Base-by-base conservation (phyloP, 1,140 invertebrate species). In the Solen grandis region DNA sequence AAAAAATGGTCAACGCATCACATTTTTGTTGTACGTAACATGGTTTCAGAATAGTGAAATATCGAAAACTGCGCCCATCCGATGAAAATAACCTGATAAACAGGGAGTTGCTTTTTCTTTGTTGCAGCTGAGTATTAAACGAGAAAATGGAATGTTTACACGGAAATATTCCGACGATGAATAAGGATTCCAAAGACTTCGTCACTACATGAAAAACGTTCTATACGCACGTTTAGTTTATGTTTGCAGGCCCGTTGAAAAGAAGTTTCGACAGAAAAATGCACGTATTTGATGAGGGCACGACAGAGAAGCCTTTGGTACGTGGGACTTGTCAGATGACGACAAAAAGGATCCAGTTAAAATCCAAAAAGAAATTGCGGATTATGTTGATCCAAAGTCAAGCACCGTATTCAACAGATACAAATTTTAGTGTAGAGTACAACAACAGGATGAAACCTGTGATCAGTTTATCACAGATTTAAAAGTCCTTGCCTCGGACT, bases 161-260 rank as follows among this genome's bases (percentile, higher is more conserved):
- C n/a, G n/a, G n/a, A n/a, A n/a, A n/a, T n/a, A n/a, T n/a, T n/a
- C n/a, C n/a, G n/a, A n/a, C n/a, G n/a, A n/a, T n/a, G n/a, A n/a
- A n/a, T n/a, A n/a, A n/a, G n/a, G n/a, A n/a, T n/a, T n/a, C n/a
- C n/a, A n/a, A n/a, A n/a, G n/a, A n/a, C n/a, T n/a, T n/a, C n/a
- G n/a, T n/a, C n/a, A n/a, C n/a, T n/a, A n/a, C 63, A 38, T 66
- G 10, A 4, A 19, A 41, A 22, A 36, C 36, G 46, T 66, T 66
- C n/a, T 14, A 66, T 13, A n/a, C 19, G 13, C 63, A 66, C 46
- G 33, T 10, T 46, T 22, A 66, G 5, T 36, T 66, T 25, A 66
- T 66, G 36, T 66, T 66, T 66, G 8, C 33, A 2, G 63, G 63
- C n/a, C 36, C 63, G 13, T 41, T 66, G 2, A 66, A 41, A 8